These are phyloP conservation scores for Anthopleura xanthogrammica DNA, from an alignment of 92 coral and sea anemone genomes.

Conservation along the genomic window DNA sequence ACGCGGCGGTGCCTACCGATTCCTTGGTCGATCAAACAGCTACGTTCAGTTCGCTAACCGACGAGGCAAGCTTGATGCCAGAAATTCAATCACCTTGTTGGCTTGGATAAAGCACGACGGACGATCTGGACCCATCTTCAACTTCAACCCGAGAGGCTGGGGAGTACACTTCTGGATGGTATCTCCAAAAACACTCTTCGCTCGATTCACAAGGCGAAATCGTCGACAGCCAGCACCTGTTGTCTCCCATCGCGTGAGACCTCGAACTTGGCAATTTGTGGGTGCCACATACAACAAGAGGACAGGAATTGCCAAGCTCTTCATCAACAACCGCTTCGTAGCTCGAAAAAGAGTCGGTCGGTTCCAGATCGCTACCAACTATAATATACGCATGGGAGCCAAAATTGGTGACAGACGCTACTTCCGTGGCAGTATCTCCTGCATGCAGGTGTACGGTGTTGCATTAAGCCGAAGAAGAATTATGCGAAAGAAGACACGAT, in stretches of 20 bases:
- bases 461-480: slow-evolving; percentile 42
- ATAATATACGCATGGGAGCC: slow-evolving; percentile 49
- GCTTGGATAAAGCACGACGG: slow-evolving; percentile 70
- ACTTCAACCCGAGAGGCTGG: slow-evolving; percentile 69
- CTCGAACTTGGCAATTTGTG: slow-evolving; percentile 49
- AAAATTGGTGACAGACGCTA: slow-evolving; percentile 48
- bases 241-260: slow-evolving; percentile 14
- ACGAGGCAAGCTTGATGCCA: slow-evolving; percentile 53
- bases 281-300: slow-evolving; percentile 58
- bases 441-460: slow-evolving; percentile 52
- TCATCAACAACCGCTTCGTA: slow-evolving; percentile 48
- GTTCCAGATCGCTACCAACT: slow-evolving; percentile 49
- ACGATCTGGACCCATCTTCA: slow-evolving; percentile 60
- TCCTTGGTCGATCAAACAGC: slow-evolving; percentile 45
- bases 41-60: slow-evolving; percentile 46
- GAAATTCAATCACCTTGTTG: slow-evolving; percentile 60
- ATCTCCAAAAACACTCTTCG: slow-evolving; percentile 35
- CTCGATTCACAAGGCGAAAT: slow-evolving; percentile 56
- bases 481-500: slow-evolving; percentile 45
- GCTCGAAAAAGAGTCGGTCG: slow-evolving; percentile 41
- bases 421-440: slow-evolving; percentile 58
- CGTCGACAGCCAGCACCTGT: slow-evolving; percentile 42
- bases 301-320: slow-evolving; percentile 57
- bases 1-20: slow-evolving; percentile 56
- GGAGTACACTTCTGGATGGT: slow-evolving; percentile 75